Evolutionary conservation across 2,888 invertebrate genomes (phyloP).

Genomic region (Euplexia lucipara): DNA sequence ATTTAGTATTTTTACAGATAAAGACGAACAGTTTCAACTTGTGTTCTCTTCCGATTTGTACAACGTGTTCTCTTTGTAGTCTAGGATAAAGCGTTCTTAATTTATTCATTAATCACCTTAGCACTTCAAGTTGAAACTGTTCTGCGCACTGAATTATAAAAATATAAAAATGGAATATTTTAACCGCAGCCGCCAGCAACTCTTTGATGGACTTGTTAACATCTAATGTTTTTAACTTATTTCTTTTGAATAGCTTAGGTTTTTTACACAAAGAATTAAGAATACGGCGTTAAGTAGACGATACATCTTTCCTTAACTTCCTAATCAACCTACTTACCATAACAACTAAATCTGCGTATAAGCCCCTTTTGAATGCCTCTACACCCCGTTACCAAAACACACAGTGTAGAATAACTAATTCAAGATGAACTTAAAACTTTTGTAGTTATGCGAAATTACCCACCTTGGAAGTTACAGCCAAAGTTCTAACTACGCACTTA

Average conservation of each 20-base stretch:
- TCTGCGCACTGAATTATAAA: conserved; percentile 49
- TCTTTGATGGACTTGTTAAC: conserved; percentile 32
- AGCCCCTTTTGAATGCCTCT: conserved; percentile 38
- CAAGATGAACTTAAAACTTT: conserved; percentile 62
- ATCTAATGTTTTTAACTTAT: conserved; percentile 32
- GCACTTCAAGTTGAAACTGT: conserved; percentile 50
- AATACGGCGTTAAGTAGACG: neutral
- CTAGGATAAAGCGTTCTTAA: conserved; percentile 43
- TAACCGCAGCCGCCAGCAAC: conserved; percentile 12
- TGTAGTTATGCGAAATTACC: conserved; percentile 61
- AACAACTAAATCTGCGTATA: conserved; percentile 9
- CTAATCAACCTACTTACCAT: conserved; percentile 11
- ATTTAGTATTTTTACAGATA: conserved; percentile 18
- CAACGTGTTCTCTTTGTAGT: conserved; percentile 17
- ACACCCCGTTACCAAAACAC: conserved; percentile 53
- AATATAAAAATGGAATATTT: conserved; percentile 44
- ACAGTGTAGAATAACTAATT: conserved; percentile 62
- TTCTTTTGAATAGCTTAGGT: conserved; percentile 4
- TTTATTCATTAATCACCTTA: conserved; percentile 54
- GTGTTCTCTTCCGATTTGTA: conserved; percentile 23
- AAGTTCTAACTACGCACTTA: conserved; percentile 60
- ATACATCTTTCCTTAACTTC: neutral
- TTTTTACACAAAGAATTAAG: neutral
- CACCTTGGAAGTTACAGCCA: conserved; percentile 54
- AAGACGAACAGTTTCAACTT: conserved; percentile 5